Conservation (phyloP, 1,140 invertebrate genomes). For the Musca vetustissima region DNA sequence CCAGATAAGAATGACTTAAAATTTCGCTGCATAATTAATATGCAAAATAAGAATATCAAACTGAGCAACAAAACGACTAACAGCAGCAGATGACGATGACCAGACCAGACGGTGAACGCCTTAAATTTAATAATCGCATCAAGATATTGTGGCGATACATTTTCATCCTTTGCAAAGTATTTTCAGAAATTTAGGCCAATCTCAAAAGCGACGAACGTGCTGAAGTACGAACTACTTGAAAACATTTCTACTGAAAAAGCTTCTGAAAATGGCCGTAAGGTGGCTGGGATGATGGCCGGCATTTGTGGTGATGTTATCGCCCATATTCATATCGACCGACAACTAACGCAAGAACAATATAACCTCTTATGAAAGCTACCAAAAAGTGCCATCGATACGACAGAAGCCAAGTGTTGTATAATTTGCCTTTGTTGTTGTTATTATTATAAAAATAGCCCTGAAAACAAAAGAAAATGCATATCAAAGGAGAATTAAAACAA, state of each 20-base stretch:
- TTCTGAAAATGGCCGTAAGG: too few species aligned
- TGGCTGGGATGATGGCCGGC: too few species aligned
- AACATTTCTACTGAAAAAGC: slow-evolving; percentile 1
- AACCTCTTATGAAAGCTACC: too few species aligned
- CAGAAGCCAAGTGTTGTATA: slow-evolving; percentile 17
- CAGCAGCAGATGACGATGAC: too few species aligned
- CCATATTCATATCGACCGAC: too few species aligned
- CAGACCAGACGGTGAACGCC: slow-evolving; percentile 17
- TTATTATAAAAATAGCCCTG: not conserved
- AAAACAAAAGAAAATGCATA: slow-evolving; percentile 4
- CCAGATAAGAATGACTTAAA: not conserved
- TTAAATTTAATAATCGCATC: slow-evolving; percentile 1
- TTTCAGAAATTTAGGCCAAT: too few species aligned
- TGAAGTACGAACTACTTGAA: not conserved
- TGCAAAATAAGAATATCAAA: not conserved
- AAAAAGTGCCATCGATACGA: too few species aligned
- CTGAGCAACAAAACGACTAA: not conserved
- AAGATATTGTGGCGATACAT: too few species aligned
- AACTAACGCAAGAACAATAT: too few species aligned
- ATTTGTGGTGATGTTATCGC: too few species aligned
- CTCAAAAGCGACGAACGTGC: not conserved
- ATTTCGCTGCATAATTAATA: not conserved
- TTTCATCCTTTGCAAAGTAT: too few species aligned
- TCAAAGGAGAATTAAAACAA: not conserved
- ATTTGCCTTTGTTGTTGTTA: slow-evolving; percentile 3